Conservation (phyloP, 2,888 invertebrate genomes). For the Eupithecia pulchellata region DNA sequence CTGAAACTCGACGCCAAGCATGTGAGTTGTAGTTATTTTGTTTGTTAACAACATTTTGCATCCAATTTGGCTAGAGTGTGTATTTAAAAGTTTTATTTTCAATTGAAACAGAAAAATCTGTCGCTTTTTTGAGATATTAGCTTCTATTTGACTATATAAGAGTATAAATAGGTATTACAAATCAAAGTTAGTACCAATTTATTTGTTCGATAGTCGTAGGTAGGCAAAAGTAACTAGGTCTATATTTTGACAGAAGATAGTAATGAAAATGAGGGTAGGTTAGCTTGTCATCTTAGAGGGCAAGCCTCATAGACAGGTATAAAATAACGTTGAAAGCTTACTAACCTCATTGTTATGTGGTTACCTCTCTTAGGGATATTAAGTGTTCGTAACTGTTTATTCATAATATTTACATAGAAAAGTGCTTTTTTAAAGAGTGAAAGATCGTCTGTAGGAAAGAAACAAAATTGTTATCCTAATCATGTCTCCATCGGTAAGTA, state of each 20-base stretch:
- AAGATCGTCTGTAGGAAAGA: background rate
- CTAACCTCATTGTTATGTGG: background rate
- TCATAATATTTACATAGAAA: background rate
- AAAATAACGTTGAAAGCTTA: background rate
- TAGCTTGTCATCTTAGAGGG: background rate
- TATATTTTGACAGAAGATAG: background rate
- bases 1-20: no score
- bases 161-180: no score
- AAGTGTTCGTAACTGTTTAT: background rate
- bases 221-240: background rate
- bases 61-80: no score
- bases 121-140: no score
- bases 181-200: no score
- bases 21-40: no score
- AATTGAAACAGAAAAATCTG: no score
- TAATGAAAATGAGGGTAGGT: background rate
- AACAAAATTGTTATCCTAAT: background rate
- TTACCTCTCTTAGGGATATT: background rate
- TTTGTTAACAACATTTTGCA: no score
- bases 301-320: background rate
- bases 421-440: background rate
- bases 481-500: conserved; percentile 35
- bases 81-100: no score
- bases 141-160: no score
- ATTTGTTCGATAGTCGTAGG: no score